Percentiles rank a stretch among this genome's conserved stretches.
Conservation (phyloP, 2,113 vertebrate genomes). For the Geococcyx californianus region DNA sequence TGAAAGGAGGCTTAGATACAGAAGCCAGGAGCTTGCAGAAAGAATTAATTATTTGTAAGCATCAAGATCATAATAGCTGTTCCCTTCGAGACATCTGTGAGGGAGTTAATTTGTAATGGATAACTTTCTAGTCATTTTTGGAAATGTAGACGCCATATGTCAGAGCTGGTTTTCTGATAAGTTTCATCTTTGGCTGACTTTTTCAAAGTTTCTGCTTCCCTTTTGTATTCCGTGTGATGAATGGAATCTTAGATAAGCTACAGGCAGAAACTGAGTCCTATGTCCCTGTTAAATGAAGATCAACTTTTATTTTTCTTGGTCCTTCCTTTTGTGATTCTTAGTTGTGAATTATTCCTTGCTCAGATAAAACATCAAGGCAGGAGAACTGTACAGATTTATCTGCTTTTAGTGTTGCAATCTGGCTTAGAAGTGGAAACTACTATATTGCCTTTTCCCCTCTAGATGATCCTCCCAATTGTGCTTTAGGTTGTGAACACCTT, state of each 20-base stretch:
- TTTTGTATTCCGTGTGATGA: background rate
- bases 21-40: background rate
- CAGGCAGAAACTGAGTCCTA: background rate
- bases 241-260: background rate
- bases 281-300: background rate
- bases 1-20: background rate
- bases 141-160: background rate
- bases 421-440: background rate
- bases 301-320: background rate
- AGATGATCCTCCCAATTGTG: background rate
- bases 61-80: background rate
- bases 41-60: background rate
- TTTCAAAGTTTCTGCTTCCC: background rate
- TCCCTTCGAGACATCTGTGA: conserved; percentile 11
- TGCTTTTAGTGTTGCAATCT: background rate
- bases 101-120: conserved; percentile 16
- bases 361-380: background rate
- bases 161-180: background rate
- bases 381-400: background rate
- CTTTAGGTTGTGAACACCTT: background rate
- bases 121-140: background rate
- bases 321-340: background rate
- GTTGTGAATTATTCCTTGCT: background rate
- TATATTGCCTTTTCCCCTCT: background rate
- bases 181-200: conserved; percentile 18